Base-by-base conservation (phyloP, 2,113 vertebrate genomes). In the Stegastes partitus region DNA sequence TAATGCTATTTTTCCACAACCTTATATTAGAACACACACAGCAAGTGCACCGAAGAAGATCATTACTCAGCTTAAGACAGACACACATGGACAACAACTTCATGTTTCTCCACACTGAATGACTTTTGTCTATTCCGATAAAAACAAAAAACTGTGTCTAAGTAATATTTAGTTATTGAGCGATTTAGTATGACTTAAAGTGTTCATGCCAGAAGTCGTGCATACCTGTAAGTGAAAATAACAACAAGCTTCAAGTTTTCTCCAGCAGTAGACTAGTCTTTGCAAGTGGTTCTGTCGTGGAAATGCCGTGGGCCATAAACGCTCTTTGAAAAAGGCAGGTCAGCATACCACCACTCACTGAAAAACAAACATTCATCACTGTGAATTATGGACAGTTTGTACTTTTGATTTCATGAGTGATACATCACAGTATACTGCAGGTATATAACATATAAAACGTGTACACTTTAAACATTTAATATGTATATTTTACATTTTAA, bases 241-340 rank as follows among this genome's bases (percentile, higher is more conserved):
- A 65, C 6, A 15, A 50, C 12, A 21, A 47, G 15, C 22, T 79
- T 91, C 78, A 89, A 11, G 88, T 93, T 86, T 86, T 74, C 72
- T 91, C 77, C 15, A 86, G 69, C 59, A 82, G 67, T 19, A 71
- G 44, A 49, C 39, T 65, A 44, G 54, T 85, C 21, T 76, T 81
- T 72, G 18, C 12, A 79, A 49, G 47, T 1, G 56, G 73, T 54
- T 86, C 79, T 74, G 69, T 68, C 21, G 18, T 83, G 42, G 65
- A 51, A 87, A 70, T 57, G 22, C 51, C 12, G 79, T 58, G 31
- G 68, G 74, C 79, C 91, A 91, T 93, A 90, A 82, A 91, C 59
- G 73, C 10, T 61, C 53, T 65, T 66, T 19, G 44, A 76, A 39
- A 16, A 19, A 51, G 77, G 57, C 64, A 79, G 78, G 71, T 58